Conservation (phyloP, 1,140 invertebrate species). For the Dendroctonus ponderosae region DNA sequence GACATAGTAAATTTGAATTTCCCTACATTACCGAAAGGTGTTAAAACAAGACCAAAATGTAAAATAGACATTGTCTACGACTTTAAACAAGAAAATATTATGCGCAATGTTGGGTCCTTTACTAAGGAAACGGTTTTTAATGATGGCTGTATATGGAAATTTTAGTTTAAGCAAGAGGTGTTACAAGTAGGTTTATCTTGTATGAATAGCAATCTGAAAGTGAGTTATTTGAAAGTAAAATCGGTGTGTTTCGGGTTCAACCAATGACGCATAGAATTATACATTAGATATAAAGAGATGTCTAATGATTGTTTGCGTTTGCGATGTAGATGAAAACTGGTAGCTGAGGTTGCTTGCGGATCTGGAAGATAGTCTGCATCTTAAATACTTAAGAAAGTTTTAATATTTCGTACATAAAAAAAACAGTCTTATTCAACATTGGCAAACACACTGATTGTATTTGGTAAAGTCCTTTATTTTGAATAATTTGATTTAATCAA, state of each 20-base stretch:
- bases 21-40: conserved; percentile 13
- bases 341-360: no score
- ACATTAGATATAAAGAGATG: no score
- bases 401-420: no score
- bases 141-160: conserved; percentile 31
- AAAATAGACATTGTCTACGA: conserved; percentile 27
- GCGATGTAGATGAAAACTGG: no score
- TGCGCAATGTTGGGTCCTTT: conserved; percentile 13
- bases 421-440: no score
- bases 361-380: no score
- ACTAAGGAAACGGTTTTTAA: conserved; percentile 26
- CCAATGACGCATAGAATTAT: no score
- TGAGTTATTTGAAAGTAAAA: conserved; percentile 29
- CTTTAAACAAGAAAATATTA: conserved; percentile 26
- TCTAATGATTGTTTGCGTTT: no score
- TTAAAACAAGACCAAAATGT: conserved; percentile 26
- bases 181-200: conserved; percentile 32
- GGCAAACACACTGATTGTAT: no score
- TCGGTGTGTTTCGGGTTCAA: background rate
- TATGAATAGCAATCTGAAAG: conserved; percentile 12
- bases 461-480: no score
- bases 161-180: conserved; percentile 19
- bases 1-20: conserved; percentile 29
- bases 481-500: no score
- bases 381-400: no score